Base-by-base conservation (phyloP, 2,113 vertebrate genomes). In the Osmerus eperlanus region DNA sequence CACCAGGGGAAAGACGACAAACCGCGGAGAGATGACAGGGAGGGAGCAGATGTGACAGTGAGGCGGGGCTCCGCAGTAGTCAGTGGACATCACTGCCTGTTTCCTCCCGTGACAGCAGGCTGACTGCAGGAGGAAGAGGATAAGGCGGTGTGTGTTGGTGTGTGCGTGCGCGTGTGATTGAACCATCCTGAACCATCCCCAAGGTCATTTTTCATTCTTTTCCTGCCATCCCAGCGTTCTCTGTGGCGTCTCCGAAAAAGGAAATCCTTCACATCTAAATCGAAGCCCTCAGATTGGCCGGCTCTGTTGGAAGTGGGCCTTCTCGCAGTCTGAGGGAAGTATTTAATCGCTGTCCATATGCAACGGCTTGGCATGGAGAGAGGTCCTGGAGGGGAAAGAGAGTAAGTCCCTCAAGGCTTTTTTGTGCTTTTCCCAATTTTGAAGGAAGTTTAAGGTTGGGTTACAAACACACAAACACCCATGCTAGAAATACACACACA, bases 201-300 rank as follows among this genome's bases (percentile, higher is more conserved):
- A 86, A 86, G 78, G 82, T 86, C 75, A 76, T 47, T 41, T 77
- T 68, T 67, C 76, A 73, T 75, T 52, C 79, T 28, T 7, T 76
- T 67, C 65, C 69, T 79, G 28, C 79, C 66, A 58, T 59, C 64
- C 68, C 77, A 73, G 77, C 65, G 13, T 60, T 65, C 72, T 59
- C 9, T 59, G 64, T 66, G 32, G 53, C 66, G 21, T 54, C 28
- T 14, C 23, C 36, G 8, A 9, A 47, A 67, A 51, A 63, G 70
- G 77, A 69, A 77, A 66, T 75, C 79, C 72, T 76, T 76, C 76
- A 79, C 68, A 72, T 61, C 53, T 62, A 68, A 84, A 85, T 68
- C 67, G 67, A 76, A 64, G 75, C 52, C 64, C 9, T 78, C 60
- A 58, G 58, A 78, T 64, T 55, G 29, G 55, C 53, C 66, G 4